Base-by-base conservation (phyloP, 64 coral and sea anemone genomes). In the Exaiptasia diaphana region DNA sequence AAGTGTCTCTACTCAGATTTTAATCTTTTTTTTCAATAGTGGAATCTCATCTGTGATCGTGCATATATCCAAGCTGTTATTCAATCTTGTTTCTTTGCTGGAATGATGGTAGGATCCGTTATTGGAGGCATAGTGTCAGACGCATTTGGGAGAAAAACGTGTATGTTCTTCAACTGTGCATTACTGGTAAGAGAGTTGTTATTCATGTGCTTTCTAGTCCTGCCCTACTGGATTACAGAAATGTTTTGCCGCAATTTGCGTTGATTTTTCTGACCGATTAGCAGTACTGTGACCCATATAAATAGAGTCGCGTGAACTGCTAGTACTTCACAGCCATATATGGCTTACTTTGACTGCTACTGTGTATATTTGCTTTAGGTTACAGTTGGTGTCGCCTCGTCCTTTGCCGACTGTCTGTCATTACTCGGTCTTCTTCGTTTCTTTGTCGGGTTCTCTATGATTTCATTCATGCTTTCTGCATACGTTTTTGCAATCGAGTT, bases 1-100 rank as follows among this genome's bases (percentile, higher is more conserved):
- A 9, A 17, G 22, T 38, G 33, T 2, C 17, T 0, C 21, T 39
- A 14, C 17, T 41, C 15, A 31, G 41, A 29, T 50, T 9, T 48
- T 35, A 24, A 63, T 27, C 24, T 65, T 38, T 21, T 67, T 38
- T 26, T 68, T 25, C 73, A 73, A 29, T 23, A 93, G 90, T 93
- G 78, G 75, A 93, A 87, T 41, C 68, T 93, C 36, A 93, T 93
- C 22, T 93, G 90, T 59, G 82, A 93, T 13, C 77, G 83, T 34
- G 68, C 54, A 15, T 71, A 82, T 49, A 68, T 76, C 5, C 70
- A 64, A 3, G 90, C 90, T 46, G 64, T 67, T 53, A 54, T 86
- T 17, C 76, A 82, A 61, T 86, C 90, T 12, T 78, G 71, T 28
- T 93, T 87, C 54, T 77, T 82, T 53, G 76, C 60, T 37, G 90